Conservation (phyloP, 2,797 vertebrate genomes). For the Hafferia zeledoni region DNA sequence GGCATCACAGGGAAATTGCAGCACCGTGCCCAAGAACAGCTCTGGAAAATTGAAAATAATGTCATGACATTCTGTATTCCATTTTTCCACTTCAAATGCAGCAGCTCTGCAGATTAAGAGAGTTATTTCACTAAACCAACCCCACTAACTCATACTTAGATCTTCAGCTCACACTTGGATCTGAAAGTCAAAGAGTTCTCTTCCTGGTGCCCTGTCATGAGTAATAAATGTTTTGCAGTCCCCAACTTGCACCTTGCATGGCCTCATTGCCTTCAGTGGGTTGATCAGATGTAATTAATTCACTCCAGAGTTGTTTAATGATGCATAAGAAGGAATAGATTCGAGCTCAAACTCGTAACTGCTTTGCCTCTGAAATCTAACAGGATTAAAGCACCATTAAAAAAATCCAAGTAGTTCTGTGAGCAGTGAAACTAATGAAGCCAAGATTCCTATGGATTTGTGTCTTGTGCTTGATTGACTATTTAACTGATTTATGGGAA, state of each 20-base stretch:
- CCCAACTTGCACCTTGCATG: background rate
- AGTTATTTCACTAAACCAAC: background rate
- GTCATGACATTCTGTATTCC: background rate
- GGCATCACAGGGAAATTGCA: background rate
- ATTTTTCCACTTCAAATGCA: background rate
- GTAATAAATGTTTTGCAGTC: background rate
- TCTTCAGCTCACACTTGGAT: background rate
- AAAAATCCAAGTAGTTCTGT: background rate
- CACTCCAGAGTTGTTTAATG: conserved; percentile 13
- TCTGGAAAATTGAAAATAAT: background rate
- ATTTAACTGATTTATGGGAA: conserved; percentile 29
- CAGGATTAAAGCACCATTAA: conserved; percentile 37
- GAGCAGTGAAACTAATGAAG: background rate
- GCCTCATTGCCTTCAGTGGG: background rate
- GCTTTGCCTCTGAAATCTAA: conserved; percentile 11
- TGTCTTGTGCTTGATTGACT: conserved; percentile 22
- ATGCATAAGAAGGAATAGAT: background rate
- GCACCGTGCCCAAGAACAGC: background rate
- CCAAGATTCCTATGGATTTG: conserved; percentile 28
- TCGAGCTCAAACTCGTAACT: background rate
- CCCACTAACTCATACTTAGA: background rate
- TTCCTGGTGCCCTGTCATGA: background rate
- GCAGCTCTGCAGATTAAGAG: background rate
- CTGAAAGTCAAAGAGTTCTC: background rate
- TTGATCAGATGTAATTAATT: conserved; percentile 40